Percentiles rank a stretch among this genome's conserved stretches.
Evolutionary conservation across 2,797 vertebrate species (phyloP).

Genomic region (Acomys russatus): DNA sequence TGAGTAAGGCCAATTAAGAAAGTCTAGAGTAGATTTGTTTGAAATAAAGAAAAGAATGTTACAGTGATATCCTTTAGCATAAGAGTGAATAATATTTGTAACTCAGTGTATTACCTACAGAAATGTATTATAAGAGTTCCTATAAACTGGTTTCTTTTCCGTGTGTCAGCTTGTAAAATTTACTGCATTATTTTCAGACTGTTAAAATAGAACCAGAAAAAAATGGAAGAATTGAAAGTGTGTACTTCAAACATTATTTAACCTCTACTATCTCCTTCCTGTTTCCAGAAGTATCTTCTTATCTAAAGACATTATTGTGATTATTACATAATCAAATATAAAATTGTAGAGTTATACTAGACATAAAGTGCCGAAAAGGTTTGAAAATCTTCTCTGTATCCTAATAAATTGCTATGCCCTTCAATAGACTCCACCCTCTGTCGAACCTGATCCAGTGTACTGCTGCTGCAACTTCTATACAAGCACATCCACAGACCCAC

Average conservation of each 20-base stretch:
- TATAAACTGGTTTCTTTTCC: background rate
- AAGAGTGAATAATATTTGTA: background rate
- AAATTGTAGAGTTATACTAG: slow-evolving; percentile 33
- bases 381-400: slow-evolving; percentile 6
- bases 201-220: slow-evolving; percentile 23
- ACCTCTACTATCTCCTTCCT: background rate
- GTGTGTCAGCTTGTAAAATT: background rate
- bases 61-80: background rate
- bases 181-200: slow-evolving; percentile 41
- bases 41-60: background rate
- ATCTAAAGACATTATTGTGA: slow-evolving; percentile 47
- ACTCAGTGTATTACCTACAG: background rate
- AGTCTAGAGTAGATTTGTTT: background rate
- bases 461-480: background rate
- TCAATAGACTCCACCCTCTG: background rate
- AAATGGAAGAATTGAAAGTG: background rate
- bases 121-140: background rate
- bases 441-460: background rate
- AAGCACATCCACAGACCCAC: background rate
- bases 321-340: slow-evolving; percentile 23
- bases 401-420: slow-evolving; percentile 42
- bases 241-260: slow-evolving; percentile 18
- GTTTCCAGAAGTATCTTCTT: slow-evolving; percentile 20
- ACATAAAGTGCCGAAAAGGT: slow-evolving; percentile 17
- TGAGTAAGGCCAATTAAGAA: background rate